Conservation (phyloP, 2,113 vertebrate genomes). For the Vireo altiloquus region DNA sequence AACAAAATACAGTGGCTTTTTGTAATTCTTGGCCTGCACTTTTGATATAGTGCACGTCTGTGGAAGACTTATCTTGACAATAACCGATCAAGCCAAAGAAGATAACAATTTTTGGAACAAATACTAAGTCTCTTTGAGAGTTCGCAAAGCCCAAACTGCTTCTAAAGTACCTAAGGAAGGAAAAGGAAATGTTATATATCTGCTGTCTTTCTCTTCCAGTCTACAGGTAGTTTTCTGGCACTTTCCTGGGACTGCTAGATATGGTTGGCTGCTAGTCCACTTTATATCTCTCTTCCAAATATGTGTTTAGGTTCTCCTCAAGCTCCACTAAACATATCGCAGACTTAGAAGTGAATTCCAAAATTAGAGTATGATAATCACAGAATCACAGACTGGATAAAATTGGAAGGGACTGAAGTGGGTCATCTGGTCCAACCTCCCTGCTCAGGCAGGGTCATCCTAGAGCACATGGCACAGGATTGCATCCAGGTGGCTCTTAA, state of each 20-base stretch:
- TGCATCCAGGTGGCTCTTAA: fast-evolving
- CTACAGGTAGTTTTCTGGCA: neutral
- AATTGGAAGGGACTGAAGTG: neutral
- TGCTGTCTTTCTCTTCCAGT: neutral
- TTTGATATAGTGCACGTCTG: neutral
- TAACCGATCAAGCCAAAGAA: neutral
- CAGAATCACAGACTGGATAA: neutral
- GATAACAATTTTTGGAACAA: neutral
- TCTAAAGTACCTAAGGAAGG: neutral
- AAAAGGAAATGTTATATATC: neutral
- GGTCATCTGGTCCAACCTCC: fast-evolving
- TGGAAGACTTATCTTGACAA: neutral
- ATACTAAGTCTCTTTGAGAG: neutral
- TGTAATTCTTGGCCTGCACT: neutral
- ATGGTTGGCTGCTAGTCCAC: neutral
- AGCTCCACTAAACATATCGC: neutral
- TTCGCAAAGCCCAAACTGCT: neutral
- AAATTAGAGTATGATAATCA: neutral
- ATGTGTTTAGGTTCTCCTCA: neutral
- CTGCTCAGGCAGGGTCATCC: neutral
- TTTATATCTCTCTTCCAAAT: neutral
- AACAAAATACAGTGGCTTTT: neutral
- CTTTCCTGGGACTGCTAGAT: neutral
- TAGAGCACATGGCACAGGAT: too few relatives aligned
- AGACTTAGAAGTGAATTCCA: neutral